Base-by-base conservation (phyloP, 2,888 invertebrate species). In the Spisula subtruncata region DNA sequence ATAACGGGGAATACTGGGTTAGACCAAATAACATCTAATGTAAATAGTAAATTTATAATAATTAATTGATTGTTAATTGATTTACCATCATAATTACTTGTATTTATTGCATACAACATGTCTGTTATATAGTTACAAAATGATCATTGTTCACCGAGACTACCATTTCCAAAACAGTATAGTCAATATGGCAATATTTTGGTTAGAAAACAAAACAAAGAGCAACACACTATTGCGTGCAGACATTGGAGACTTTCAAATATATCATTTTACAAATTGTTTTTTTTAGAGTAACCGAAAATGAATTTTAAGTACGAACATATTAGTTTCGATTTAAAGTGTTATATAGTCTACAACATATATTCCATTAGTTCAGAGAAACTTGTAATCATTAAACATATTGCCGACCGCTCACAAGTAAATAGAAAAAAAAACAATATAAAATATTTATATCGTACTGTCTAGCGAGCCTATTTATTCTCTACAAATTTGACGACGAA, bases 181-280 rank as follows among this genome's bases (percentile, higher is more conserved):
- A n/a, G 60, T 25, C 25, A n/a, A 66, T 25, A 12, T 66, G 41
- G 2, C 60, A 5, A 20, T 66, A 25, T 66, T 10, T 10, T 66
- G 8, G 5, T 25, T n/a, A 60, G n/a, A n/a, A 41, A 8, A 41
- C 25, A 66, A 66, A 66, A 12, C 0, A n/a, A n/a, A 25, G 5
- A 66, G 60, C 60, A 66, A 66, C 60, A 66, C 60, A 8, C 25
- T n/a, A 66, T 66, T 66, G 60, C 60, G 60, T 66, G 60, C 25
- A 66, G 60, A 66, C 60, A 25, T 1, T 25, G 25, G 6, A 25
- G 25, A 25, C 25, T 66, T 1, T 66, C 60, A 66, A 12, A 8
- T 25, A 25, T 41, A n/a, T n/a, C n/a, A n/a, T 66, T 6, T 66
- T 25, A 6, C 25, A 25, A 66, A 66, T 66, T n/a, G 60, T 66